Evolutionary conservation across 2,888 invertebrate species (phyloP).

Genomic region (Melanchra persicariae): DNA sequence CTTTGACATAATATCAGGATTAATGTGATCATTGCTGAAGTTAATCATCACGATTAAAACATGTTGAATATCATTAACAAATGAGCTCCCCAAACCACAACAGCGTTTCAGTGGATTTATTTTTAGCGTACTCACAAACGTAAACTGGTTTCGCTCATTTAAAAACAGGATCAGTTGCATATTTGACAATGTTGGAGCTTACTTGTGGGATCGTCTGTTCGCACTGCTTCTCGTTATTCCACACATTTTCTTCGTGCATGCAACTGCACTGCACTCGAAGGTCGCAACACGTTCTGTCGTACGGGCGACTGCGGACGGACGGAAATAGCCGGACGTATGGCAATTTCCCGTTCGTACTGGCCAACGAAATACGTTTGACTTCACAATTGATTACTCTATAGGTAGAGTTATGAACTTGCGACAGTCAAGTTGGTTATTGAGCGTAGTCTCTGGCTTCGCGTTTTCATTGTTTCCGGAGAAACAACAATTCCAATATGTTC

Average conservation of each 20-base stretch:
- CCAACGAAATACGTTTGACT: conserved; percentile 58
- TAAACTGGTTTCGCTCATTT: conserved; percentile 58
- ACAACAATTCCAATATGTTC: conserved; percentile 1
- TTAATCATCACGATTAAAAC: conserved; percentile 33
- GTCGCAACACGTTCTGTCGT: conserved; percentile 72
- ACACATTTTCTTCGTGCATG: conserved; percentile 58
- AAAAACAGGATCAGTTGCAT: conserved; percentile 58
- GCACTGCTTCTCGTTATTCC: conserved; percentile 39
- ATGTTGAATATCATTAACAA: conserved; percentile 45
- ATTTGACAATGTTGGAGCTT: conserved; percentile 54
- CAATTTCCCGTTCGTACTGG: conserved; percentile 82
- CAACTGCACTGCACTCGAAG: conserved; percentile 80
- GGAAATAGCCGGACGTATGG: conserved; percentile 85
- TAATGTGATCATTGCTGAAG: conserved; percentile 27
- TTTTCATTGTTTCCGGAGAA: conserved; percentile 35
- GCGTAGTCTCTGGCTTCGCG: neutral
- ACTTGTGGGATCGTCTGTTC: conserved; percentile 34
- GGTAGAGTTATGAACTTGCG: conserved; percentile 40
- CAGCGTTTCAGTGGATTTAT: conserved; percentile 46
- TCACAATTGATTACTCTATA: conserved; percentile 56
- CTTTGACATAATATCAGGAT: conserved; percentile 20
- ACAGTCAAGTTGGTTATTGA: conserved; percentile 20
- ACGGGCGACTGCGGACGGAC: conserved; percentile 75
- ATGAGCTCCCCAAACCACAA: conserved; percentile 42
- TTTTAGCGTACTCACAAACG: conserved; percentile 39